Evolutionary conservation across 2,797 vertebrate genomes (phyloP), one percentile per base, ranked within the genome.

Genomic region (Mallotus villosus): DNA sequence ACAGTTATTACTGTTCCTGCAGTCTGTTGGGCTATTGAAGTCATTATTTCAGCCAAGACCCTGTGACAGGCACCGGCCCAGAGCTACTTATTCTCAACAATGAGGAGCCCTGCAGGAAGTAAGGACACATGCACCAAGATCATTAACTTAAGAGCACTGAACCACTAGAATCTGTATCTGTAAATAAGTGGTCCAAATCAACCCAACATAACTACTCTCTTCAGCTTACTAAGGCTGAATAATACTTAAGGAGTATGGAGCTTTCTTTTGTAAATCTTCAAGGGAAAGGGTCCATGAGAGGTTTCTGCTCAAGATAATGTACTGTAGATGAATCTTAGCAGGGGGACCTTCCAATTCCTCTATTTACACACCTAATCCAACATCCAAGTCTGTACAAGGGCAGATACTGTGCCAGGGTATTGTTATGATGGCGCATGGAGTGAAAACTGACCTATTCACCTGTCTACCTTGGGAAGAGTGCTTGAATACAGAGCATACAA

Each of bases 21-120:
- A 85, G 85, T 86, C 84, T 84, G 84, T 80, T 74, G 81, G 76
- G 81, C 81, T 83, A 81, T 68, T 85, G 67, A 29, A 87, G 83
- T 90, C 87, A 88, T 92, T 88, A 90, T 90, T 87, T 85, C 75
- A 89, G 79, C 85, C 79, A 78, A 83, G 81, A 82, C 85, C 77
- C 85, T 80, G 81, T 87, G 85, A 88, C 85, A 87, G 74, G 74
- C 79, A 83, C 64, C 70, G 49, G 85, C 81, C 87, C 83, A 78
- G 65, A 79, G 84, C 77, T 81, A 82, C 87, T 84, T 79, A 82
- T 81, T 83, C 80, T 77, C 73, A 59, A 79, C 85, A 82, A 84
- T 75, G 77, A 88, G 80, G 83, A 73, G 76, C 81, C 87, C 85
- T 76, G 77, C 70, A 85, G 86, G 78, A 84, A 82, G 83, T 72